Evolutionary conservation across 2,888 invertebrate genomes (phyloP).

Genomic region (Sabatieria punctata): DNA sequence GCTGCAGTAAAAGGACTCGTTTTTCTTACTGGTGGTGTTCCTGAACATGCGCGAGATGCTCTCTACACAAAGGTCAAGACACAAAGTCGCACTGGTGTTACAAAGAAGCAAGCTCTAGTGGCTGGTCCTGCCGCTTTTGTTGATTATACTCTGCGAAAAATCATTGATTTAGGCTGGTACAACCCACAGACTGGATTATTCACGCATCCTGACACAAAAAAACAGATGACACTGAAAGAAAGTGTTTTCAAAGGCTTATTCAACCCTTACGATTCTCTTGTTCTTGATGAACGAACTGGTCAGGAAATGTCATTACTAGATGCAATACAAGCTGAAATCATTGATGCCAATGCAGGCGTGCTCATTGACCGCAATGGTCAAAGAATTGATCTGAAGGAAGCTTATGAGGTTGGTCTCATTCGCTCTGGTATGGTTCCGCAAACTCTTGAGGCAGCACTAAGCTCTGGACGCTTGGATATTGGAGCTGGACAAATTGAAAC

Average conservation of each 20-base stretch:
- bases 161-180: conserved; percentile 45
- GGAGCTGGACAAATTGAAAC: conserved; percentile 59
- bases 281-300: conserved; percentile 45
- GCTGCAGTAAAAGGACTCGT: conserved; percentile 63
- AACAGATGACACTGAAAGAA: conserved; percentile 53
- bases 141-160: conserved; percentile 50
- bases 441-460: conserved; percentile 10
- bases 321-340: conserved; percentile 32
- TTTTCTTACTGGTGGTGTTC: neutral
- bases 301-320: conserved; percentile 51
- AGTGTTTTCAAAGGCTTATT: conserved; percentile 49
- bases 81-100: neutral
- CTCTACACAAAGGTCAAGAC: conserved; percentile 2
- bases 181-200: conserved; percentile 56
- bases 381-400: conserved; percentile 28
- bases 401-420: conserved; percentile 23
- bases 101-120: conserved; percentile 1
- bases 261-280: conserved; percentile 51
- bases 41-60: conserved; percentile 1
- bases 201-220: conserved; percentile 43
- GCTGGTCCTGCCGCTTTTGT: conserved; percentile 8
- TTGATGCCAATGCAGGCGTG: conserved; percentile 23
- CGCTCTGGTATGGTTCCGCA: conserved; percentile 17
- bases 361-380: conserved; percentile 32
- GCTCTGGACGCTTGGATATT: neutral